Evolutionary conservation across 1,140 invertebrate genomes (phyloP), one percentile per base, ranked within the genome.

Genomic region (Calephelis nemesis): DNA sequence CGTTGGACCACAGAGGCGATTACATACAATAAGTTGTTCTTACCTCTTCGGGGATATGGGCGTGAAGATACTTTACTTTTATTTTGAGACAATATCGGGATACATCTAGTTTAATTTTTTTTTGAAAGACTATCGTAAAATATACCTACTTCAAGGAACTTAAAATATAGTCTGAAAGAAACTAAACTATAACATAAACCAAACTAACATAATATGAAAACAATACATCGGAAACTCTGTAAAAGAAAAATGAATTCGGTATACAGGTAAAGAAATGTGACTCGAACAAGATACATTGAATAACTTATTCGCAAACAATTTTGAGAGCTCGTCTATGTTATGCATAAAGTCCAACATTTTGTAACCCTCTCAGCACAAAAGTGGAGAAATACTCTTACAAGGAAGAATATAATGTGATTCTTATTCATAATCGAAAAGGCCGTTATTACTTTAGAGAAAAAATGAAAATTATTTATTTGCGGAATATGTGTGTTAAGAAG

Each of bases 311-410:
- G 50, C 65, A 66, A 66, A 66, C 65, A 66, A 67, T 58, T 58
- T 58, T 54, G 40, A 58, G 40, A 49, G 63, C 63, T 65, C 65
- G 65, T 13, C 65, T 67, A 67, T 48, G 66, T 68, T 73, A 73
- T 73, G 68, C 72, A 74, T 70, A 74, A 48, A 72, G 54, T 69
- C 68, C 67, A 30, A 74, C 72, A 73, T 75, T 75, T 68, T 42
- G 65, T 66, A 71, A 68, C 70, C 62, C 15, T 72, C 62, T 74
- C 69, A 71, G 52, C 62, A 63, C 50, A 62, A 75, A 73, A 74
- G 65, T 71, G 69, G 67, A 69, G 65, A 64, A 69, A 71, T 73
- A 74, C 63, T 68, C 68, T 68, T 70, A 76, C 68, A 76, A 70
- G 70, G 68, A 74, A 76, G 65, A 50, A 13, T 30, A 30, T 63